Percentiles rank a stretch among this genome's conserved stretches.
Evolutionary conservation across 1,140 invertebrate genomes (phyloP).

Genomic region (Drosophila yakuba): DNA sequence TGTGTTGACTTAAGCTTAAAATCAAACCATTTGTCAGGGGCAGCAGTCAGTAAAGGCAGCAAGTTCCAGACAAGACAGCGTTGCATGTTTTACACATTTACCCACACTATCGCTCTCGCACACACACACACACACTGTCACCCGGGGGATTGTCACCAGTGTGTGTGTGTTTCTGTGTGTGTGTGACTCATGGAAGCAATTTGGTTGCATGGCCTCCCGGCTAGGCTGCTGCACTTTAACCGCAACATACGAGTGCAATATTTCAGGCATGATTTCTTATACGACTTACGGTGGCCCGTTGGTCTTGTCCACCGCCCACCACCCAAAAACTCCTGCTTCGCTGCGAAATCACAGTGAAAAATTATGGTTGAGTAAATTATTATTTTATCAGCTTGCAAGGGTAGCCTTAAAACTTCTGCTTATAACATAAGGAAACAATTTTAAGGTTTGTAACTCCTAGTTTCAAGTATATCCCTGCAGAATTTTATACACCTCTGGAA

Average conservation of each 20-base stretch:
- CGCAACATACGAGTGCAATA: conserved; percentile 77
- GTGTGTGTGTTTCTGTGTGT: conserved; percentile 36
- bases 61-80: conserved; percentile 74
- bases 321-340: conserved; percentile 26
- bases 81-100: conserved; percentile 69
- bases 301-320: conserved; percentile 6
- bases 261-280: conserved; percentile 82
- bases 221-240: conserved; percentile 75
- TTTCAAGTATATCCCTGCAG: too few species aligned
- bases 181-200: conserved; percentile 76
- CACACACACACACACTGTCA: conserved; percentile 16
- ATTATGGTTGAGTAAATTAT: background rate
- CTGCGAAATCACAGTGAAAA: conserved; percentile 9
- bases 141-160: conserved; percentile 23
- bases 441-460: too few species aligned
- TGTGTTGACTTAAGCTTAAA: conserved; percentile 74
- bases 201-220: conserved; percentile 60
- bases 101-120: conserved; percentile 29
- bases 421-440: too few species aligned
- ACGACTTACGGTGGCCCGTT: conserved; percentile 39
- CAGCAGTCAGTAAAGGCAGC: conserved; percentile 23
- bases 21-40: conserved; percentile 79
- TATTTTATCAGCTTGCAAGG: background rate
- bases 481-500: too few species aligned
- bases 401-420: too few species aligned